Evolutionary conservation across 2,113 vertebrate species (phyloP).

Genomic region (Pan troglodytes): DNA sequence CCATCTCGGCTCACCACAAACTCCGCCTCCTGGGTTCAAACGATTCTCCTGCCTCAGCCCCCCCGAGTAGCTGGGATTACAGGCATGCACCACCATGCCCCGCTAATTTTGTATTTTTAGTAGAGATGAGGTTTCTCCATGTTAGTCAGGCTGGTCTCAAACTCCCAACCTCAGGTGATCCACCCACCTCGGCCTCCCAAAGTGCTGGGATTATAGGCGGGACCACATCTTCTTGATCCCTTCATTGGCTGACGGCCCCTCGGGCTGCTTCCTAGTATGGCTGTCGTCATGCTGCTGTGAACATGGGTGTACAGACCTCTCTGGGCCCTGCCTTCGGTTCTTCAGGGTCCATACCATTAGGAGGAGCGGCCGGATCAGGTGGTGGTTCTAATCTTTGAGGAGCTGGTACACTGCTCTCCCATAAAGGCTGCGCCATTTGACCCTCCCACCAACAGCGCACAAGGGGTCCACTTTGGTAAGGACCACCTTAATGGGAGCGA

Average conservation of each 20-base stretch:
- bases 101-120: no score
- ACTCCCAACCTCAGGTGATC: no score
- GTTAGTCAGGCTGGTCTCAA: no score
- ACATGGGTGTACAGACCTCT: fast-evolving
- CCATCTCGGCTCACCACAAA: no score
- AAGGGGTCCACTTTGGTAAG: fast-evolving
- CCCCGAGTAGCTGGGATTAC: no score
- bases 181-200: no score
- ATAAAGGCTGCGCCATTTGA: fast-evolving
- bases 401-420: neutral
- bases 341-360: neutral
- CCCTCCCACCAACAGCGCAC: fast-evolving
- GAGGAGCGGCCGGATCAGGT: fast-evolving
- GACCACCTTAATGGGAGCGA: neutral
- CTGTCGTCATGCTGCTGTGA: fast-evolving
- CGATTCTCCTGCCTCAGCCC: no score
- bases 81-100: no score
- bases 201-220: no score
- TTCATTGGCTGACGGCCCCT: fast-evolving
- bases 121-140: no score
- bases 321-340: neutral
- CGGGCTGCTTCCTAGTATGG: neutral
- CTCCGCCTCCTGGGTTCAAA: no score
- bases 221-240: neutral
- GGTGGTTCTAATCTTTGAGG: neutral